A percentile compares a stretch with the other conserved stretches of the same genome.
These are phyloP conservation scores for Menura novaehollandiae DNA, from an alignment of 2,113 vertebrate species.

Conservation along the genomic window DNA sequence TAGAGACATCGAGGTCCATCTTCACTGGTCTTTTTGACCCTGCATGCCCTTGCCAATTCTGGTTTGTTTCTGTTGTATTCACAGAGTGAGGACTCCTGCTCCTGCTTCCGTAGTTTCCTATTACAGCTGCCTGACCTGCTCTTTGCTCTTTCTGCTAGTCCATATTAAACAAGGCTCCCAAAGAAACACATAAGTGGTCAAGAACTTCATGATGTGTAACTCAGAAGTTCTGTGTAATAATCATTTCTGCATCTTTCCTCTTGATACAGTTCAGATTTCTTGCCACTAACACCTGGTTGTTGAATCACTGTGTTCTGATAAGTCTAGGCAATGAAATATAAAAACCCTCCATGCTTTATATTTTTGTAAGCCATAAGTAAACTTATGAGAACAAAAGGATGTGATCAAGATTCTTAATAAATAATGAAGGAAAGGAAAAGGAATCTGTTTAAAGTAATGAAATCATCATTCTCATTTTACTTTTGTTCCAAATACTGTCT, in stretches of 20 bases:
- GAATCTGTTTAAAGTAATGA: neutral
- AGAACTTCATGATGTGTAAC: neutral
- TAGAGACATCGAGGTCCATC: neutral
- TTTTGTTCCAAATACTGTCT: neutral
- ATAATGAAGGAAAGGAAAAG: neutral
- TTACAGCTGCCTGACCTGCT: neutral
- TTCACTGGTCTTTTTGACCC: neutral
- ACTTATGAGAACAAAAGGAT: neutral
- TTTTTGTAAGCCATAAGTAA: neutral
- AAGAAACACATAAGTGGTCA: neutral
- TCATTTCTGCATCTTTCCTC: neutral
- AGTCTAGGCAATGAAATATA: neutral
- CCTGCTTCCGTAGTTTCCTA: rapidly evolving
- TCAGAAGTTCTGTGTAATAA: neutral
- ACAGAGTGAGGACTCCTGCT: neutral
- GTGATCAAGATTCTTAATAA: neutral
- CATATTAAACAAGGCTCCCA: neutral
- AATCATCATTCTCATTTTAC: neutral
- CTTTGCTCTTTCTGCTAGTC: neutral
- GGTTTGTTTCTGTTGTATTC: neutral
- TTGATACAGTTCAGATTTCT: neutral
- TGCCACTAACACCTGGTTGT: neutral
- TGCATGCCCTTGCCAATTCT: neutral
- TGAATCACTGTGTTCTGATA: neutral
- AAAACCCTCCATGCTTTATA: neutral